Conservation (phyloP, 2,888 invertebrate species). For the Diaprepes abbreviatus region DNA sequence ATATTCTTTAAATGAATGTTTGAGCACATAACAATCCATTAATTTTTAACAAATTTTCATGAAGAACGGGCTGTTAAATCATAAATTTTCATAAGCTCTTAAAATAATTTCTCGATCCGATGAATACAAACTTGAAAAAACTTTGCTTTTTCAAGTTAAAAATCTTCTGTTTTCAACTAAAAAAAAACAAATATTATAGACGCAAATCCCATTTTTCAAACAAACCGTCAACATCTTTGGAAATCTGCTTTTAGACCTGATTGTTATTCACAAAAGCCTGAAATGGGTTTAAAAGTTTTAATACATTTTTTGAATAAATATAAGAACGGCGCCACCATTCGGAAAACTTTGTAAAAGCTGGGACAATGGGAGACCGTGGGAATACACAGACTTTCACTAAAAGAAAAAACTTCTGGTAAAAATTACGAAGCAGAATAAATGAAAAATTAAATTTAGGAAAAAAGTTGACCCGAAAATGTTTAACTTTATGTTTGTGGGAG, state of each 20-base stretch:
- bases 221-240: constrained; percentile 18
- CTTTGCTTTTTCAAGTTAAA: constrained; percentile 2
- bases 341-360: constrained; percentile 17
- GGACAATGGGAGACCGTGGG: constrained; percentile 14
- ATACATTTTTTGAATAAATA: constrained; percentile 35
- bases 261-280: constrained; percentile 28
- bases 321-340: constrained; percentile 21
- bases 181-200: constrained; percentile 13
- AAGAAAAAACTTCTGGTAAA: constrained; percentile 5
- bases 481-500: too few species aligned
- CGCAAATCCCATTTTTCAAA: constrained; percentile 22
- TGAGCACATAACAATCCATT: too few species aligned
- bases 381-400: constrained; percentile 1
- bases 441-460: background rate
- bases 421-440: constrained; percentile 10
- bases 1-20: too few species aligned
- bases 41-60: too few species aligned
- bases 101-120: too few species aligned
- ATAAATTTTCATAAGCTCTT: too few species aligned
- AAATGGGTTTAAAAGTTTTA: constrained; percentile 34
- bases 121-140: background rate
- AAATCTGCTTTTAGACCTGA: constrained; percentile 28
- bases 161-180: constrained; percentile 5
- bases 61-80: too few species aligned
- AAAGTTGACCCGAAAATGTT: background rate